Evolutionary conservation across 2,113 vertebrate genomes (phyloP).

Genomic region (Jaculus jaculus): DNA sequence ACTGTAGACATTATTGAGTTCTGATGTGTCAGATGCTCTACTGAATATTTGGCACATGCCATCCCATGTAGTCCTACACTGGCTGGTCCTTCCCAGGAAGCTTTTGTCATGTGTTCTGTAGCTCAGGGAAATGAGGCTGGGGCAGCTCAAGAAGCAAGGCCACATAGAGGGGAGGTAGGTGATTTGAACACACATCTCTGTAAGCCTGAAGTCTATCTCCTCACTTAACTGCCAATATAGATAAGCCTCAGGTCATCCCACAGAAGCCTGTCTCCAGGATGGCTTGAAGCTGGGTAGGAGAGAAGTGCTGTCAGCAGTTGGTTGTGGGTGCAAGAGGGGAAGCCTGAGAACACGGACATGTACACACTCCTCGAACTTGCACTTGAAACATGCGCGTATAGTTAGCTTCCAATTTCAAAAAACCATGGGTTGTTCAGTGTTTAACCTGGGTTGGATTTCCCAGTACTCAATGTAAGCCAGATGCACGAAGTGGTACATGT

Average conservation of each 20-base stretch:
- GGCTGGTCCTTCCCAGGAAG: neutral
- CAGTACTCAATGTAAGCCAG: no score
- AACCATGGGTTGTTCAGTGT: no score
- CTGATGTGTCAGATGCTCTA: neutral
- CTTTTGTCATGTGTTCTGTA: neutral
- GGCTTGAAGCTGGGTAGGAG: neutral
- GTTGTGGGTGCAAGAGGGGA: neutral
- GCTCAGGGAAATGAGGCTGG: neutral
- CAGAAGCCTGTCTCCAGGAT: neutral
- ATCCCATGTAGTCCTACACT: neutral
- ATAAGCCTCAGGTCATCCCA: neutral
- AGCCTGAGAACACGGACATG: accelerated
- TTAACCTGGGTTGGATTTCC: no score
- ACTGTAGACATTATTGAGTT: neutral
- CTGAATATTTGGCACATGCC: neutral
- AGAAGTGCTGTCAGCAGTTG: neutral
- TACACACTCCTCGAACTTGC: neutral
- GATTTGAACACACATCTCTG: neutral
- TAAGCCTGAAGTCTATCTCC: neutral
- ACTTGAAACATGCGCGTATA: neutral
- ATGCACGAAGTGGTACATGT: no score
- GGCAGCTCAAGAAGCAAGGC: neutral
- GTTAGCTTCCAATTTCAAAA: neutral
- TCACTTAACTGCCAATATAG: neutral
- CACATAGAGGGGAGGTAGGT: neutral